A percentile compares a stretch with the other conserved stretches of the same genome.
phyloP scores from a whole-genome alignment of 2,113 vertebrate species.

The Myrmophylax atrothorax region DNA sequence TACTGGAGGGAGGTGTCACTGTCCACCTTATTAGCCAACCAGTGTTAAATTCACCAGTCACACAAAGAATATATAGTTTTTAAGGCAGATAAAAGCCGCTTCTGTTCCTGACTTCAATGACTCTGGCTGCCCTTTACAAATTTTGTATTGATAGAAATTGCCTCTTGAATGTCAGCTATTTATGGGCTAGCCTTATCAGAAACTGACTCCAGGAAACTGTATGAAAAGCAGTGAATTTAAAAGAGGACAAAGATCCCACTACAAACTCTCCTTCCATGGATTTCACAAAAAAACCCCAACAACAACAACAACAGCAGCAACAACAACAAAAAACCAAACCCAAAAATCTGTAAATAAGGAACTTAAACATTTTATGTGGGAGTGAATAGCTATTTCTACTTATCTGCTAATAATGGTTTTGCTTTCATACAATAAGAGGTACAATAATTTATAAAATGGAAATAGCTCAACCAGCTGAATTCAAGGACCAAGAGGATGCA shows the following conservation, averaged over 20 bases:
- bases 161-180: not conserved
- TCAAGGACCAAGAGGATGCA: not conserved
- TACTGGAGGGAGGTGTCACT: not conserved
- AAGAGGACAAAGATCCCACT: not conserved
- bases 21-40: not conserved
- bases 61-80: not conserved
- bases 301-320: not conserved
- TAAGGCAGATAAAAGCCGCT: not conserved
- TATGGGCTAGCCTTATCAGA: not conserved
- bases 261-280: not conserved
- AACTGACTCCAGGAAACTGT: not conserved
- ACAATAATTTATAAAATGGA: not conserved
- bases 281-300: not conserved
- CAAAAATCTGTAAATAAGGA: not conserved
- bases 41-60: not conserved
- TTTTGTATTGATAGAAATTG: constrained; percentile 8
- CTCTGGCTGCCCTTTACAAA: not conserved
- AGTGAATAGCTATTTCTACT: not conserved
- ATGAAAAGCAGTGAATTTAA: not conserved
- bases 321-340: not conserved
- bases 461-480: not conserved
- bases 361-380: not conserved
- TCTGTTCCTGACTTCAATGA: not conserved
- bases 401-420: not conserved
- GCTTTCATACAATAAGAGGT: not conserved